Percentiles rank a stretch among this genome's conserved stretches.
Evolutionary conservation across 2,888 invertebrate species (phyloP).

Genomic region (Empis livida): DNA sequence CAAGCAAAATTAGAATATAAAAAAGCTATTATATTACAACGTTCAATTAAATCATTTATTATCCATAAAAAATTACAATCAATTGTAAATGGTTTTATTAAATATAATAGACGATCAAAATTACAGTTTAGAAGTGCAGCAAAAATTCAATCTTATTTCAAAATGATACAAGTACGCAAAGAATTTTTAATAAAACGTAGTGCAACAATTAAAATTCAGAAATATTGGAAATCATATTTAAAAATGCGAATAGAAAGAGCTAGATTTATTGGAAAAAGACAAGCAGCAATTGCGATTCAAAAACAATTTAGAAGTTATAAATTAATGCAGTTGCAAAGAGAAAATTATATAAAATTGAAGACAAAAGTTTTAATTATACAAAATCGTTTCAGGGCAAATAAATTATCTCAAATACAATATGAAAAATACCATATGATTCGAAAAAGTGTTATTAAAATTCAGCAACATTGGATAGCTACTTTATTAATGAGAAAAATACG

Average conservation of each 20-base stretch:
- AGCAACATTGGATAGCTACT: constrained; percentile 35
- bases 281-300: constrained; percentile 20
- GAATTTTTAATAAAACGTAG: constrained; percentile 20
- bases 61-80: constrained; percentile 36
- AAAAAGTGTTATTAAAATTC: constrained; percentile 27
- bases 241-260: constrained; percentile 16
- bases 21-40: constrained; percentile 15
- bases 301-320: constrained; percentile 15
- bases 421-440: constrained; percentile 17
- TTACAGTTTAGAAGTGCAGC: constrained; percentile 16
- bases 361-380: constrained; percentile 16
- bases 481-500: constrained; percentile 20
- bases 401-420: constrained; percentile 15
- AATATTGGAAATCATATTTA: constrained; percentile 25
- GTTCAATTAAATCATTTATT: constrained; percentile 16
- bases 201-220: constrained; percentile 32
- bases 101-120: constrained; percentile 10
- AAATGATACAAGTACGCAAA: constrained; percentile 24
- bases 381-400: constrained; percentile 18
- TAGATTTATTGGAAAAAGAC: constrained; percentile 15
- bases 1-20: constrained; percentile 19
- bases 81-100: constrained; percentile 15
- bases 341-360: constrained; percentile 15
- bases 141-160: constrained; percentile 26
- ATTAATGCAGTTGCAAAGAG: constrained; percentile 17